Evolutionary conservation across 2,113 vertebrate species (phyloP), one percentile per base, ranked within the genome.

Genomic region (Macquaria ambigua): DNA sequence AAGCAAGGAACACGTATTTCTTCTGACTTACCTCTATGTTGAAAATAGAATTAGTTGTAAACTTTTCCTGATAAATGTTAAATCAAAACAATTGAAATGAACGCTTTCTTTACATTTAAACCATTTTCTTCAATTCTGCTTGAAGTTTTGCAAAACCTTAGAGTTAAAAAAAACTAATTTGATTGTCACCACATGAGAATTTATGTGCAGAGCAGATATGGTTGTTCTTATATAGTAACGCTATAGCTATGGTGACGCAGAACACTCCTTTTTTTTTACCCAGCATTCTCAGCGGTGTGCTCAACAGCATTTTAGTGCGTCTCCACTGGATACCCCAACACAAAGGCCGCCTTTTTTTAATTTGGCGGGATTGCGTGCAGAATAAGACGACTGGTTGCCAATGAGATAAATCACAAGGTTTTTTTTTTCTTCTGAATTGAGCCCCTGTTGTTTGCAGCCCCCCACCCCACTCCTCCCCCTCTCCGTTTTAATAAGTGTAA

Each of bases 401-500:
- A 14, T 66, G 77, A 83, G 74, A 73, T 85, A 73, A 84, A 84
- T 89, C 77, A 62, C 46, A 41, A 16, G 6, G 28, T 70, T 69
- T 66, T 61, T 46, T 46, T 59, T n/a, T 25, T 10, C 41, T 23
- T 23, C 15, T 88, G 69, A 85, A 80, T 56, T 61, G 56, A 34
- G 72, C 85, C 28, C 74, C 79, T 79, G 76, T 59, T 90, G 58
- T 88, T 85, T 82, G 63, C 52, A 18, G 7, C 69, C 48, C 63
- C 56, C 56, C 4, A 52, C 18, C 12, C 59, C 5, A 41, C 23
- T 11, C 31, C 25, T 4, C 55, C 62, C 28, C 28, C 18, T n/a
- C 68, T 67, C 75, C 20, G 11, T 63, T 91, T 89, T 93, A 90
- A 93, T 91, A 92, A 90, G 71, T 87, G 63, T 87, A 92, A 89